A percentile compares a stretch with the other conserved stretches of the same genome.
phyloP scores from a whole-genome alignment of 1,140 invertebrate genomes.

The Trigoniulus corallinus region DNA sequence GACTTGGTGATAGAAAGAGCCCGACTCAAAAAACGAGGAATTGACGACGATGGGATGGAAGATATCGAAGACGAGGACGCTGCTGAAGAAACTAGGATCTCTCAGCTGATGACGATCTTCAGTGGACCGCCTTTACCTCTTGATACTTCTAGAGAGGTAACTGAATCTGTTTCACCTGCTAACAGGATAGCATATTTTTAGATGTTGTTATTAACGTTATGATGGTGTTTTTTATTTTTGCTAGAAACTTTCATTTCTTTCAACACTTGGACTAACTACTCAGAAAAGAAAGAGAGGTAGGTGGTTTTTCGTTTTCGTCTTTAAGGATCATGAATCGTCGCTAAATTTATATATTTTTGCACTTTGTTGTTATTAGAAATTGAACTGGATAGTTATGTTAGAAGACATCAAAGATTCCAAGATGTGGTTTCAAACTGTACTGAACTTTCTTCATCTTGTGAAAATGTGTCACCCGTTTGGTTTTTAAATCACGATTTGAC shows the following conservation, averaged over 20 bases:
- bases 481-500: neutral
- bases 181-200: too few relatives aligned
- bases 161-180: neutral
- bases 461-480: neutral
- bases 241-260: slow-evolving; percentile 13
- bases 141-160: slow-evolving; percentile 7
- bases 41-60: slow-evolving; percentile 7
- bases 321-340: neutral
- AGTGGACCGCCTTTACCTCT: slow-evolving; percentile 12
- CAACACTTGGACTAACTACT: slow-evolving; percentile 11
- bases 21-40: neutral
- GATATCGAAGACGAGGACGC: slow-evolving; percentile 10
- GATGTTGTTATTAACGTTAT: too few relatives aligned
- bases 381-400: slow-evolving; percentile 13
- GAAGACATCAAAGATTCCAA: slow-evolving; percentile 6
- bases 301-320: neutral
- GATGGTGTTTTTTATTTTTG: neutral
- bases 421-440: too few relatives aligned
- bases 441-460: too few relatives aligned
- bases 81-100: neutral
- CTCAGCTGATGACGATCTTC: slow-evolving; percentile 7
- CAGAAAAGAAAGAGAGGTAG: slow-evolving; percentile 9
- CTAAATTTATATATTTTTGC: too few relatives aligned
- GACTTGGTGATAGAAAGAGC: slow-evolving; percentile 9
- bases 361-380: slow-evolving; percentile 9